Evolutionary conservation across 2,797 vertebrate species (phyloP).

Genomic region (Hydrophis major): DNA sequence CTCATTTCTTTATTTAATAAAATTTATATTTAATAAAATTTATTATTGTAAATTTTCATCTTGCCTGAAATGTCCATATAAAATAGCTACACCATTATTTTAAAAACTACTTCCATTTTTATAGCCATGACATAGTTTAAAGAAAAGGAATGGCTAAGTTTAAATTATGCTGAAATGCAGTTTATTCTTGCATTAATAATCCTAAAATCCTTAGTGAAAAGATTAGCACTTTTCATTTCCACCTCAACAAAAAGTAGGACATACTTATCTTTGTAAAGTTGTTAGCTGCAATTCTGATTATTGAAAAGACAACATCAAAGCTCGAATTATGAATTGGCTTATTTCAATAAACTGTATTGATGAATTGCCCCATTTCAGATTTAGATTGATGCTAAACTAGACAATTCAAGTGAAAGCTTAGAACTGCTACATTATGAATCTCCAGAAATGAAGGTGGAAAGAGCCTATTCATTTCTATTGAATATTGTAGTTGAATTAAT

Average conservation of each 20-base stretch:
- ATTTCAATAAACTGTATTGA: not conserved
- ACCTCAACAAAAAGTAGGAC: not conserved
- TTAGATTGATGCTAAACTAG: not conserved
- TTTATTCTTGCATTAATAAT: not conserved
- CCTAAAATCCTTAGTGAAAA: not conserved
- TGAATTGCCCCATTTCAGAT: not conserved
- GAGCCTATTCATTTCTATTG: not conserved
- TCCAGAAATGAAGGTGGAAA: not conserved
- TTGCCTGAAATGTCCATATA: not conserved
- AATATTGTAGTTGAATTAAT: not conserved
- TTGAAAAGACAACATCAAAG: not conserved
- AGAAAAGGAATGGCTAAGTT: not conserved
- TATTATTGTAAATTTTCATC: too few relatives aligned
- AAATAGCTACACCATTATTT: not conserved
- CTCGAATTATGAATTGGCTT: not conserved
- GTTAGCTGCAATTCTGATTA: not conserved
- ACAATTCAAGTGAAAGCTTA: not conserved
- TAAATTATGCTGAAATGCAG: not conserved
- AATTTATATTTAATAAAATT: not conserved
- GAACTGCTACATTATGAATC: not conserved
- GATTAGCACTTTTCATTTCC: not conserved
- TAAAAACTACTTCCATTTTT: not conserved
- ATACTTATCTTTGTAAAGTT: not conserved
- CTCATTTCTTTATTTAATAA: not conserved
- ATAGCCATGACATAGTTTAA: not conserved